Conservation (phyloP, 2,888 invertebrate genomes). For the Drosophila subquinaria region DNA sequence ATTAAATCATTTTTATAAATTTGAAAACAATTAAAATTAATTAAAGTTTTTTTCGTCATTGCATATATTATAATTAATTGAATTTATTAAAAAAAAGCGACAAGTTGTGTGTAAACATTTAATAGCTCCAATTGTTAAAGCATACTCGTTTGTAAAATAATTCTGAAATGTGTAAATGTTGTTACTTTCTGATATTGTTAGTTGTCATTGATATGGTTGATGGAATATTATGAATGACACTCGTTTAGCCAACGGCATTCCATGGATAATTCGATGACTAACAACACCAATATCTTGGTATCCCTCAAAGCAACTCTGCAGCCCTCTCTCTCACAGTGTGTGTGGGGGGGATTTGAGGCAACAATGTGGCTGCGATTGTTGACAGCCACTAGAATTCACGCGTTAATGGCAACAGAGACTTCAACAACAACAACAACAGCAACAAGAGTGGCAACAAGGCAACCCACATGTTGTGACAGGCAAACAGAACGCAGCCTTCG, state of each 20-base stretch:
- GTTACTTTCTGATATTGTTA: conserved; percentile 17
- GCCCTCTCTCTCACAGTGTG: background rate
- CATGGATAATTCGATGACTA: conserved; percentile 49
- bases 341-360: conserved; percentile 22
- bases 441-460: conserved; percentile 17
- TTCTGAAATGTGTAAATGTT: conserved; percentile 40
- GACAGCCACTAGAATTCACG: conserved; percentile 57
- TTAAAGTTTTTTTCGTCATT: background rate
- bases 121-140: background rate
- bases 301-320: background rate
- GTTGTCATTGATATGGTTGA: conserved; percentile 9
- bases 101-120: background rate
- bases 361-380: conserved; percentile 57
- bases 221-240: conserved; percentile 51
- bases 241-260: conserved; percentile 35
- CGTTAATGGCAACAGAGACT: conserved; percentile 58
- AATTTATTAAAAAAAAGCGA: background rate
- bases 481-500: conserved; percentile 57
- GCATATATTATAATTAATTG: background rate
- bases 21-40: background rate
- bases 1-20: too few species aligned
- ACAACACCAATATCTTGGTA: conserved; percentile 39
- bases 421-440: conserved; percentile 21
- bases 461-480: conserved; percentile 65
- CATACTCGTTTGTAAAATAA: conserved; percentile 1